These are phyloP conservation scores for Anoplopoma fimbria DNA, from an alignment of 2,113 vertebrate genomes.

Conservation along the genomic window DNA sequence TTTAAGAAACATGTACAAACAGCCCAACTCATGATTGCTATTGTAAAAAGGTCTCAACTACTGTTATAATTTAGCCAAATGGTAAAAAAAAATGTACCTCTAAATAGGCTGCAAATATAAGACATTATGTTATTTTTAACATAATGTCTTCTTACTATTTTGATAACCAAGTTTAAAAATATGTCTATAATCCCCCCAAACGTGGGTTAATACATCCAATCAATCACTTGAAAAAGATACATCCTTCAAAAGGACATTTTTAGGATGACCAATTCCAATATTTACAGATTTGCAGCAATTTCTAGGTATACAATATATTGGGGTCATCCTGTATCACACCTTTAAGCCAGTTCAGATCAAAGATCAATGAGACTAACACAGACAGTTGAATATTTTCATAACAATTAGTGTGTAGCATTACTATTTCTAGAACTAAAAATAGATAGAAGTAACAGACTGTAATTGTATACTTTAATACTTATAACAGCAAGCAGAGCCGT, in stretches of 20 bases:
- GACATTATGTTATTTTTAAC: neutral
- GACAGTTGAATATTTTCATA: neutral
- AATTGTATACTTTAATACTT: constrained; percentile 8
- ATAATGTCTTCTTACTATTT: neutral
- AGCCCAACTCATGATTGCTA: constrained; percentile 9
- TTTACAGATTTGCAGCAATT: neutral
- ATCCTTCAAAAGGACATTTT: neutral
- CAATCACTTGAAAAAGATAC: neutral
- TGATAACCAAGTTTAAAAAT: neutral
- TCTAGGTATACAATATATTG: neutral
- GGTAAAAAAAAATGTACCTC: neutral
- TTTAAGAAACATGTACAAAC: constrained; percentile 9
- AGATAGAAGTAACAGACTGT: neutral
- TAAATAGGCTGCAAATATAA: too few species aligned
- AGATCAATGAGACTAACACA: neutral
- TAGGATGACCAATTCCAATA: neutral
- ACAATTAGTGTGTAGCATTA: neutral
- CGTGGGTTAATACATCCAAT: neutral
- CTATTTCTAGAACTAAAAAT: neutral
- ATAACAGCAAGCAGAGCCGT: neutral
- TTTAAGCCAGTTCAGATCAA: constrained; percentile 26
- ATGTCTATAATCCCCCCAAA: neutral
- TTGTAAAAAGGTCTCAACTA: neutral
- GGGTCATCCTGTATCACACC: neutral
- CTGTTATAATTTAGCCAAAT: neutral